These are phyloP conservation scores for Magallana nippona DNA, from an alignment of 2,888 invertebrate genomes.

Conservation along the genomic window DNA sequence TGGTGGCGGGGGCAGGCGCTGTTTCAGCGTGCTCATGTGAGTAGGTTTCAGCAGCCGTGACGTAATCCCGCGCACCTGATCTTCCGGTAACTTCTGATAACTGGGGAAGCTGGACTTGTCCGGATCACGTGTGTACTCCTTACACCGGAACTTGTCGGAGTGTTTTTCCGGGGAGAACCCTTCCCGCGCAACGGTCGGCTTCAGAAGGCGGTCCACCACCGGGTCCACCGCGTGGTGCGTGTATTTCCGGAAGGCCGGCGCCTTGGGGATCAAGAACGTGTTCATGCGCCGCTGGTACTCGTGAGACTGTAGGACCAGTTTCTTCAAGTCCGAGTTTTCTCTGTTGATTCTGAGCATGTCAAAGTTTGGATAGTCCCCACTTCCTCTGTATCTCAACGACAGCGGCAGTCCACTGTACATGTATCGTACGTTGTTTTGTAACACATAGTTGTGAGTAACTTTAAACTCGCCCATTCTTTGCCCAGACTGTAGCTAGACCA, in stretches of 20 bases:
- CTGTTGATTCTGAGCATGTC: constrained; percentile 63
- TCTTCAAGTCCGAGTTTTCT: constrained; percentile 60
- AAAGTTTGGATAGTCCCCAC: constrained; percentile 65
- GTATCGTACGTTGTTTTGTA: constrained; percentile 64
- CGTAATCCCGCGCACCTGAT: constrained; percentile 55
- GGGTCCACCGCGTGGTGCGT: constrained; percentile 54
- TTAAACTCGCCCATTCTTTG: constrained; percentile 59
- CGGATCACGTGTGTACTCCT: constrained; percentile 51
- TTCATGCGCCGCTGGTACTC: constrained; percentile 51
- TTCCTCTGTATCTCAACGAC: constrained; percentile 54
- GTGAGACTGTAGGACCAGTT: constrained; percentile 55
- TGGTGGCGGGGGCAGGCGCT: constrained; percentile 39
- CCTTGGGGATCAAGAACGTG: constrained; percentile 58
- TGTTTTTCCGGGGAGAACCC: constrained; percentile 50
- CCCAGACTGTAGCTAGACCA: not conserved
- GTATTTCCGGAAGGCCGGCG: constrained; percentile 61
- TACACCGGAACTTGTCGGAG: constrained; percentile 43
- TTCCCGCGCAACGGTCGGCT: constrained; percentile 52
- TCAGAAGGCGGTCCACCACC: constrained; percentile 56
- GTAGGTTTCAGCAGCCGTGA: constrained; percentile 57
- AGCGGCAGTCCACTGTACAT: constrained; percentile 63
- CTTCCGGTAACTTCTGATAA: constrained; percentile 60
- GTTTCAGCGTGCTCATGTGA: constrained; percentile 38
- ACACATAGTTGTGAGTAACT: constrained; percentile 62
- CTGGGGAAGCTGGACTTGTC: constrained; percentile 60